Conservation (phyloP, 2,888 invertebrate species). For the Acleris emargana region DNA sequence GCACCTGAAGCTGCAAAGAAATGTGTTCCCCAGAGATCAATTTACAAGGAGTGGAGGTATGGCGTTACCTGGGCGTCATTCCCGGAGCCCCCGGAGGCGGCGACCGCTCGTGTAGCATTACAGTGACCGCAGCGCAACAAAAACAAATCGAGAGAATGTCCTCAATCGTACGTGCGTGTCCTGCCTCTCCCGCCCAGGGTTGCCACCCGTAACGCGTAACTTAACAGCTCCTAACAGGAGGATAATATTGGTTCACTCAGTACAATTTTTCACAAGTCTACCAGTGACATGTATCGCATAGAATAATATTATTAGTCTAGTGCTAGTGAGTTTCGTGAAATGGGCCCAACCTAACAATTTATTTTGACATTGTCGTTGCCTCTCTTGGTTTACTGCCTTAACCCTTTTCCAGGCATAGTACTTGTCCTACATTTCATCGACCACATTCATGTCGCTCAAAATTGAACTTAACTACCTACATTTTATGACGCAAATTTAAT, state of each 20-base stretch:
- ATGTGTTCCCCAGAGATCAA: neutral
- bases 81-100: constrained; percentile 48
- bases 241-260: too few relatives aligned
- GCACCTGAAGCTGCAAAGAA: constrained; percentile 1
- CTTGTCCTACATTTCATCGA: too few relatives aligned
- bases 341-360: neutral
- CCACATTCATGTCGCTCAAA: too few relatives aligned
- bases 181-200: constrained; percentile 60
- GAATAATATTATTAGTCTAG: too few relatives aligned
- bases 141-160: constrained; percentile 77
- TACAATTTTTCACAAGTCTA: too few relatives aligned
- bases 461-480: too few relatives aligned
- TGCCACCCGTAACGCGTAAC: constrained; percentile 38
- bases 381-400: too few relatives aligned
- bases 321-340: neutral
- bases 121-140: constrained; percentile 79
- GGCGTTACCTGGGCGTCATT: constrained; percentile 40
- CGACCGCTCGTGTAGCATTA: constrained; percentile 67
- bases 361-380: too few relatives aligned
- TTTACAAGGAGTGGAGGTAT: constrained; percentile 28
- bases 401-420: too few relatives aligned
- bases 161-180: constrained; percentile 83
- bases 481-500: too few relatives aligned
- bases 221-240: neutral
- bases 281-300: too few relatives aligned